Base-by-base conservation (phyloP, 2,888 invertebrate genomes). In the Brenthis hecate region DNA sequence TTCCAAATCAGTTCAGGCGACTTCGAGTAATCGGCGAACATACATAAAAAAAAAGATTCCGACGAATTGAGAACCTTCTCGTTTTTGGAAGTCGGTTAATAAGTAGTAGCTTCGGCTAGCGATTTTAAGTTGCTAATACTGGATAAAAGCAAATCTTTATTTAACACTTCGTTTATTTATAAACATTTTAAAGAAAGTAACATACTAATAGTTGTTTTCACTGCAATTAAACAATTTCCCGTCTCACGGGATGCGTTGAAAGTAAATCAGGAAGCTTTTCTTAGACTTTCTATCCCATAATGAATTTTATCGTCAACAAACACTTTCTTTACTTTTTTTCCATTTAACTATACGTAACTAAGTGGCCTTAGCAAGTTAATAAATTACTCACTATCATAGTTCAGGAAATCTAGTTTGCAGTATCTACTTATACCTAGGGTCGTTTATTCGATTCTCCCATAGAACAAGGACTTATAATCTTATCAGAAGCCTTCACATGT, bases 241-340 rank as follows among this genome's bases (percentile, higher is more conserved):
- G 69, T 69, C 53, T 5, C 19, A 62, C 67, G 65, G 70, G 70
- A 70, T 68, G 67, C 67, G 61, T 61, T 65, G 72, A 69, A 64
- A 71, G 71, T 64, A 50, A 61, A 69, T 61, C 61, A 69, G 72
- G 69, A 69, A 72, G 56, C 64, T 60, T 58, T 66, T 55, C 61
- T 66, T 28, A 23, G 23, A 71, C 68, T 71, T 71, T 71, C 71
- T 58, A 68, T 47, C 19, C 69, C 53, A 67, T 69, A 66, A 66
- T 23, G 58, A 55, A 62, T 36, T 28, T 28, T 28, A 28, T 28
- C 53, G 6, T 53, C n/a, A 53, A 36, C 19, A 32, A 62, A n/a
- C 36, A 62, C 62, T 62, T 62, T 62, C 53, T 53, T 53, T n/a
- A n/a, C 23, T 50, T n/a, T 28, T 23, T 43, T 58, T 6, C 14